phyloP scores from a whole-genome alignment of 1,140 invertebrate genomes.

The Drosophila saltans region DNA sequence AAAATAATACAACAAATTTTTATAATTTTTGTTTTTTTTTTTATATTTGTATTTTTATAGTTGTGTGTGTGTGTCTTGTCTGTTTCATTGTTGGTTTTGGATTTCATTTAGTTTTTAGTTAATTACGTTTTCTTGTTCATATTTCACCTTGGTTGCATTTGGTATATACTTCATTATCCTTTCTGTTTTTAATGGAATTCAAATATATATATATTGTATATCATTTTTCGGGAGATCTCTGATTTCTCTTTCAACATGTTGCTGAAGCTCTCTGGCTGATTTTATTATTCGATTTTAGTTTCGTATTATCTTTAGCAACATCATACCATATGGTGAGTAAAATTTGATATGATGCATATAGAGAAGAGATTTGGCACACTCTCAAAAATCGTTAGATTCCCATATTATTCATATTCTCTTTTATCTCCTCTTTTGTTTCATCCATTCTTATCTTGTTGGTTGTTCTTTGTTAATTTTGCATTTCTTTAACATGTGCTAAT shows the following conservation, averaged over 20 bases:
- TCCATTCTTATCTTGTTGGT: slow-evolving; percentile 4
- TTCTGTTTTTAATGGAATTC: background rate
- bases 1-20: background rate
- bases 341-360: slow-evolving; percentile 65
- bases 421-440: slow-evolving; percentile 31
- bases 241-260: background rate
- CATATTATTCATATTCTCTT: slow-evolving; percentile 20
- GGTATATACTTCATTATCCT: slow-evolving; percentile 25
- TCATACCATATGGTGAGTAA: slow-evolving; percentile 63
- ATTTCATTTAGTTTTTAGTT: slow-evolving; percentile 38
- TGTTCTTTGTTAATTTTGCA: slow-evolving; percentile 16
- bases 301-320: slow-evolving; percentile 46
- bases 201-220: background rate
- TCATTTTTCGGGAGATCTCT: slow-evolving; percentile 15
- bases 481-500: no score
- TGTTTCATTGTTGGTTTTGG: slow-evolving; percentile 17
- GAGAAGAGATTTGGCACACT: slow-evolving; percentile 57
- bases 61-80: background rate
- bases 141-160: slow-evolving; percentile 73
- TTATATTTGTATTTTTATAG: slow-evolving; percentile 13
- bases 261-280: slow-evolving; percentile 5
- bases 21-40: background rate
- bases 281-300: slow-evolving; percentile 27
- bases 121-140: slow-evolving; percentile 48
- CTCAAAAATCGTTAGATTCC: slow-evolving; percentile 36